Percentiles rank a stretch among this genome's conserved stretches.
phyloP scores from a whole-genome alignment of 2,113 vertebrate genomes.

The Peromyscus californicus region DNA sequence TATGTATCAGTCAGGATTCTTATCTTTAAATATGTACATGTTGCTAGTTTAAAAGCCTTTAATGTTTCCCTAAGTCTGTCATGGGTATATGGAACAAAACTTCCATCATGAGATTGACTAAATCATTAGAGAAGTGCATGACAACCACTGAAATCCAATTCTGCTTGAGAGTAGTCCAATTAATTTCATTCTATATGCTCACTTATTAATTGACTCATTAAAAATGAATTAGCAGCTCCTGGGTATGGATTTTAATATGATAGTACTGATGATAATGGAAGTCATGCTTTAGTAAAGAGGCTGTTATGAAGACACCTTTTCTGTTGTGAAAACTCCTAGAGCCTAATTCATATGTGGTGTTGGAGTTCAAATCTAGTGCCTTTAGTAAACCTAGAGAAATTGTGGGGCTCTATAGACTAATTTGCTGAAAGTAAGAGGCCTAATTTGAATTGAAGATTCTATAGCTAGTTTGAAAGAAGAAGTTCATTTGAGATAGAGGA shows the following conservation, averaged over 20 bases:
- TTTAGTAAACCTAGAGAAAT: background rate
- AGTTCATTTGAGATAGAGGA: background rate
- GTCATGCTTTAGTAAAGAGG: background rate
- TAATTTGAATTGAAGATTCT: background rate
- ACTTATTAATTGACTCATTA: background rate
- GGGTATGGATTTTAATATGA: background rate
- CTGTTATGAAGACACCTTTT: background rate
- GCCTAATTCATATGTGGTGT: background rate
- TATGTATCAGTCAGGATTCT: background rate
- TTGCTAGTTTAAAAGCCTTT: background rate
- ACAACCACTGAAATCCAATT: background rate
- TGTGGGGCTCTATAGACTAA: background rate
- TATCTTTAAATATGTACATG: background rate
- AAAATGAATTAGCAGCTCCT: background rate
- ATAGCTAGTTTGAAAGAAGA: background rate
- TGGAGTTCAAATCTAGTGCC: background rate
- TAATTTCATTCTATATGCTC: background rate
- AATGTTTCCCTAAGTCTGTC: background rate
- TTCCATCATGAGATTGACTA: background rate
- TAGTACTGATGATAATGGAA: background rate
- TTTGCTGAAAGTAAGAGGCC: background rate
- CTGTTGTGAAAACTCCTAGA: background rate
- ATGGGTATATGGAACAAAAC: background rate
- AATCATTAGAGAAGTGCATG: background rate
- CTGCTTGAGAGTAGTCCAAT: background rate